Evolutionary conservation across 1,140 invertebrate genomes (phyloP).

Genomic region (Vanessa tameamea): DNA sequence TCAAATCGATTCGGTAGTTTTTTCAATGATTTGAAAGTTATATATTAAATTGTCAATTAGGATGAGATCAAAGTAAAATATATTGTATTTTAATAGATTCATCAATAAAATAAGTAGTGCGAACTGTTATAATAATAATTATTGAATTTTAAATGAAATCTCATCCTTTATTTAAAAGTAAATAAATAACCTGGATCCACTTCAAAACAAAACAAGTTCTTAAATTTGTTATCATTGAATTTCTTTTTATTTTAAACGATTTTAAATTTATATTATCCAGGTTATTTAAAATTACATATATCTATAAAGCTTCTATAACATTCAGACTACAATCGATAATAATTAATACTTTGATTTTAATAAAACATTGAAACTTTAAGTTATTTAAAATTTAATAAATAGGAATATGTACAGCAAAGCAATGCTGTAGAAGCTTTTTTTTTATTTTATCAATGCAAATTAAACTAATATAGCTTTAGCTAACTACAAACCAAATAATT

Average conservation of each 20-base stretch:
- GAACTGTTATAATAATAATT: background rate
- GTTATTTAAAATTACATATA: conserved; percentile 15
- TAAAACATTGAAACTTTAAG: background rate
- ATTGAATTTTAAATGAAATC: background rate
- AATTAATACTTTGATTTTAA: background rate
- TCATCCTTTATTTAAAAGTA: background rate
- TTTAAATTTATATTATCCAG: conserved; percentile 17
- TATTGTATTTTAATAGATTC: too few species aligned
- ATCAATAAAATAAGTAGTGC: too few species aligned
- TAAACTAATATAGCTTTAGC: conserved; percentile 39
- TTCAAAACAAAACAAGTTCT: background rate
- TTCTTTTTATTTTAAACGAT: conserved; percentile 4
- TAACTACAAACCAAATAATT: conserved; percentile 45
- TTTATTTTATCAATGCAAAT: conserved; percentile 28
- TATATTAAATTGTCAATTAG: background rate
- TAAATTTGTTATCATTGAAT: conserved; percentile 24
- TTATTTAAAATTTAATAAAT: conserved; percentile 3
- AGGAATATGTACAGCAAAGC: conserved; percentile 34
- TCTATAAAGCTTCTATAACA: conserved; percentile 47
- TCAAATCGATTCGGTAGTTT: conserved; percentile 12
- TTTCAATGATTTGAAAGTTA: background rate
- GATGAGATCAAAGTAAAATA: background rate
- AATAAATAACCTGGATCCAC: background rate
- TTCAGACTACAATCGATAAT: background rate
- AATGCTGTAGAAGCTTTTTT: conserved; percentile 40